phyloP scores from a whole-genome alignment of 2,888 invertebrate species.

The Sphaeridia pumilis region DNA sequence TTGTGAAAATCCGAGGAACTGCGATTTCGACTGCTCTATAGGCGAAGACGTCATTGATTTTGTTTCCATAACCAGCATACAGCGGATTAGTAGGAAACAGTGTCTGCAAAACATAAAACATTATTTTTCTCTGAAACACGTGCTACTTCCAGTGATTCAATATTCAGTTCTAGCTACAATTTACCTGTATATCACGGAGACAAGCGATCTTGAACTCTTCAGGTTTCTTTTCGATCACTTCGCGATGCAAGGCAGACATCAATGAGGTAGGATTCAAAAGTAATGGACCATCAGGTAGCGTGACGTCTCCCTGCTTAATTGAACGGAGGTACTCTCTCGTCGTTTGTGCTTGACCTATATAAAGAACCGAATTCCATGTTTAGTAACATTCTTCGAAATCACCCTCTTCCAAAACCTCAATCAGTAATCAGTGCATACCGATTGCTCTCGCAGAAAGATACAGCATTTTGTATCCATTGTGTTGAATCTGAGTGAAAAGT shows the following conservation, averaged over 20 bases:
- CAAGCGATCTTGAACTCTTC: constrained; percentile 99
- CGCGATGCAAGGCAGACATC: constrained; percentile 93
- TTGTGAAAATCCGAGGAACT: constrained; percentile 90
- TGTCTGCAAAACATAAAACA: constrained; percentile 39
- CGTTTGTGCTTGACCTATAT: constrained; percentile 49
- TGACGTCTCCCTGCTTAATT: constrained; percentile 83
- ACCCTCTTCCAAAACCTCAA: no score
- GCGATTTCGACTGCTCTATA: constrained; percentile 95
- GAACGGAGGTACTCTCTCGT: constrained; percentile 92
- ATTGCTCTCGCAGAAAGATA: constrained; percentile 97
- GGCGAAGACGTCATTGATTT: constrained; percentile 94
- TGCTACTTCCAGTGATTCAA: no score
- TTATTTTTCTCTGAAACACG: no score
- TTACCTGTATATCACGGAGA: constrained; percentile 77
- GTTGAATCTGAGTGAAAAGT: constrained; percentile 89
- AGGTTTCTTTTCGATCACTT: constrained; percentile 98
- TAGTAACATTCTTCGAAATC: no score
- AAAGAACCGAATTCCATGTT: neutral
- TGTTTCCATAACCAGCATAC: constrained; percentile 98
- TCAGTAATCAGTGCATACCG: no score
- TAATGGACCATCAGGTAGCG: constrained; percentile 91
- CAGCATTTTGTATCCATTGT: constrained; percentile 92
- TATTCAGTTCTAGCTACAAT: no score
- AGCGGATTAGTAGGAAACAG: constrained; percentile 92
- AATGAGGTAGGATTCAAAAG: constrained; percentile 94